These are phyloP conservation scores for Dipodomys stephensi DNA, from an alignment of 2,113 vertebrate genomes.

Conservation along the genomic window DNA sequence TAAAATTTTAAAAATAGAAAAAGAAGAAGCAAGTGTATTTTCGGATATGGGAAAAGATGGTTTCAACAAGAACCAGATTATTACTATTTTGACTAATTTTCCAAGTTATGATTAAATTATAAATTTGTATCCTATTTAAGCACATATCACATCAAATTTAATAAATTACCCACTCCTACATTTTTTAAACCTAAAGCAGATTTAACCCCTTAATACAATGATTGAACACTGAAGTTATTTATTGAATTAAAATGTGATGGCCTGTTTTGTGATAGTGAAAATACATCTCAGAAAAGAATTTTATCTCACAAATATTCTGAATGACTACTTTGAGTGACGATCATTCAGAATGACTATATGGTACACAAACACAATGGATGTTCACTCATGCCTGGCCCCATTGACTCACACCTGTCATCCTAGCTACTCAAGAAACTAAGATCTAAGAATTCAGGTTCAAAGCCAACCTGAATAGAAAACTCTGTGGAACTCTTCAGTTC, in stretches of 20 bases:
- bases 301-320: not conserved
- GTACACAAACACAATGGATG: no score
- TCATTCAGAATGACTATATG: no score
- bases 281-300: not conserved
- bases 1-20: no score
- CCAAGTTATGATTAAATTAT: slow-evolving; percentile 10
- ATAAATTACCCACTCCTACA: not conserved
- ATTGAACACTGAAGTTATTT: not conserved
- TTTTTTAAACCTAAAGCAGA: not conserved
- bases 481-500: no score
- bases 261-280: not conserved
- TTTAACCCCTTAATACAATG: slow-evolving; percentile 16
- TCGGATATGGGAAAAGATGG: not conserved
- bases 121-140: slow-evolving; percentile 11
- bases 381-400: no score
- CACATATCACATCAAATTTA: not conserved
- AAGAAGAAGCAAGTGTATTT: not conserved
- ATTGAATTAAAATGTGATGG: slow-evolving; percentile 16
- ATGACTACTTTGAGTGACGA: not conserved
- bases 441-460: no score
- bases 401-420: no score
- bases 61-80: not conserved
- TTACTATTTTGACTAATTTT: slow-evolving; percentile 51
- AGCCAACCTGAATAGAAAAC: no score
- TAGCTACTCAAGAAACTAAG: no score